Base-by-base conservation (phyloP, 1,140 invertebrate genomes). In the Diuraphis noxia region DNA sequence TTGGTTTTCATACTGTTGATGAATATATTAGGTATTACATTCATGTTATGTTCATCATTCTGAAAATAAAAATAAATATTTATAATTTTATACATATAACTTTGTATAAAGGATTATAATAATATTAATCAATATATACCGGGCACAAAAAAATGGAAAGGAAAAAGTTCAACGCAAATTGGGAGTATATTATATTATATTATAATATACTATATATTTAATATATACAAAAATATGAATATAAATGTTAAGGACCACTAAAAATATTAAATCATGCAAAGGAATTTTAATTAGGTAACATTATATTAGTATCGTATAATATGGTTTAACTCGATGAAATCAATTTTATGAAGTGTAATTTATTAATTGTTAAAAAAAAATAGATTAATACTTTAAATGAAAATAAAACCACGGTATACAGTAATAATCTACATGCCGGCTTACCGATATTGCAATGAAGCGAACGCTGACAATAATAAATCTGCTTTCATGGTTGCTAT, bases 321-420 rank as follows among this genome's bases (percentile, higher is more conserved):
- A 6, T 79, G 21, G 34, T 40, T 81, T 81, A 10, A 81, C 10
- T 25, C 3, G 38, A 6, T 36, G 9, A 7, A 86, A 52, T 23
- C 23, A 1, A 13, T 17, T 41, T 43, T 84, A 84, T 41, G 40
- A 84, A 43, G 25, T 84, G 8, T 23, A 34, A 85, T 86, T 36
- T 10, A 49, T 85, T 49, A 36, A n/a, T 21, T 52, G 84, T 86
- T 86, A 49, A 7, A 34, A 10, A 2, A 7, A 38, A 84, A 86
- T 86, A 23, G 19, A 36, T 49, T 36, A 49, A 46, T 30, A 84
- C 17, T 21, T 84, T 19, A 43, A 84, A 84, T 17, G 46, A 86
- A 72, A 72, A 72, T n/a, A n/a, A 36, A 49, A 86, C 84, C 43
- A 86, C 84, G 34, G 43, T 87, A 87, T 87, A 87, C 49, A 87